A percentile compares a stretch with the other conserved stretches of the same genome.
Conservation (phyloP, 53 echinoderm and acorn worm species). For the Luidia sarsii region DNA sequence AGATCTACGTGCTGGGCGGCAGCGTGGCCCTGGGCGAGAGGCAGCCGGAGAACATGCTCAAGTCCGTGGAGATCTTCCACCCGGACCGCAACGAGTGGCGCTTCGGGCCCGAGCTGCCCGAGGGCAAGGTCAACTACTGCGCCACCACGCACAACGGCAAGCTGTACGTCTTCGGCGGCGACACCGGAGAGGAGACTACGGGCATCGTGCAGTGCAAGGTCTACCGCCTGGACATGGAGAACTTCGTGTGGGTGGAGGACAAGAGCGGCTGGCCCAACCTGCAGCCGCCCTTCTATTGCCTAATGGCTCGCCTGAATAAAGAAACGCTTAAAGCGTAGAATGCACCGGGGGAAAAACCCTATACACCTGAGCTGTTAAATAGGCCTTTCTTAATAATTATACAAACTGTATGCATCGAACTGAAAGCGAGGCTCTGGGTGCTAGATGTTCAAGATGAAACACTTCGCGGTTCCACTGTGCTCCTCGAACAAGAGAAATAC, state of each 20-base stretch:
- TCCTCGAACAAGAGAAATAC: too few relatives aligned
- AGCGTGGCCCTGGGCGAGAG: slow-evolving; percentile 91
- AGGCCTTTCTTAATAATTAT: too few relatives aligned
- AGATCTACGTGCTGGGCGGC: slow-evolving; percentile 95
- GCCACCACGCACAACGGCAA: slow-evolving; percentile 73
- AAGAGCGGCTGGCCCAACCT: slow-evolving; percentile 79
- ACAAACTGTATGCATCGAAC: too few relatives aligned
- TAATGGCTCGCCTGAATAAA: slow-evolving; percentile 88
- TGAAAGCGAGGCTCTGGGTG: too few relatives aligned
- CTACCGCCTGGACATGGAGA: slow-evolving; percentile 62
- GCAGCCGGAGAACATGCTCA: slow-evolving; percentile 96
- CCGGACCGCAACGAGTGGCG: slow-evolving; percentile 98
- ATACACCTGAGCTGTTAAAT: too few relatives aligned
- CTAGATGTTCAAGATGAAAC: too few relatives aligned
- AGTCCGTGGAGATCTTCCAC: slow-evolving; percentile 98
- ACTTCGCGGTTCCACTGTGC: too few relatives aligned
- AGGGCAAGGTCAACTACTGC: slow-evolving; percentile 81
- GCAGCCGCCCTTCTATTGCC: slow-evolving; percentile 76
- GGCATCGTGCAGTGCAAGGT: slow-evolving; percentile 61
- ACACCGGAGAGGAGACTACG: slow-evolving; percentile 68
- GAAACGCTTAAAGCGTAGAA: too few relatives aligned
- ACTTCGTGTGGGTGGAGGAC: slow-evolving; percentile 82
- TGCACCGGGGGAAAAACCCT: too few relatives aligned
- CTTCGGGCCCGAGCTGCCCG: slow-evolving; percentile 98
- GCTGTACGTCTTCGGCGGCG: slow-evolving; percentile 87